Conservation (phyloP, 2,113 vertebrate genomes). For the Alexandromys fortis region DNA sequence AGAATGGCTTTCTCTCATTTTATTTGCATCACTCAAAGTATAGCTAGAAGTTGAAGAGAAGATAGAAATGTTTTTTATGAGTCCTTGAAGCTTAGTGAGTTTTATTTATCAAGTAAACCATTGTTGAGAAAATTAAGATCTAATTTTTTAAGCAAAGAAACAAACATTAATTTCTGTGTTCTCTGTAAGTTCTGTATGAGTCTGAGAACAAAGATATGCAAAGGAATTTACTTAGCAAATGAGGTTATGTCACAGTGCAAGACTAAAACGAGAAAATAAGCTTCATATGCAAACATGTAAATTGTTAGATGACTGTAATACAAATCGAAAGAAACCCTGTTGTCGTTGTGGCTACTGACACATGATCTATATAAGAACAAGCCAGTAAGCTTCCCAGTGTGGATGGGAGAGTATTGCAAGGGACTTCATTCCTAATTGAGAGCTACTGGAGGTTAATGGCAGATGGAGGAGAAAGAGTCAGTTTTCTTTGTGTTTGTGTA, state of each 20-base stretch:
- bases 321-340: not conserved
- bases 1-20: conserved; percentile 41
- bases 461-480: not conserved
- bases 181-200: not conserved
- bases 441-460: no score
- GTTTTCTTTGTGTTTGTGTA: no score
- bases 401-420: not conserved
- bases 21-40: conserved; percentile 58
- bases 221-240: not conserved
- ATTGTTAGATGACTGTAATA: not conserved
- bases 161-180: not conserved
- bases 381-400: no score
- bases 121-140: conserved; percentile 65
- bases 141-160: conserved; percentile 31
- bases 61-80: conserved; percentile 59
- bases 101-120: conserved; percentile 67
- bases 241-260: not conserved
- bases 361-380: not conserved
- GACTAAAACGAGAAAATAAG: not conserved
- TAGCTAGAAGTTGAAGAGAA: conserved; percentile 46
- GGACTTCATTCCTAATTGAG: no score
- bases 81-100: conserved; percentile 42
- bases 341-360: no score
- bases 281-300: not conserved
- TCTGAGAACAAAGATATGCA: not conserved